Evolutionary conservation across 1,140 invertebrate genomes (phyloP), one percentile per base, ranked within the genome.

Genomic region (Marisa cornuarietis): DNA sequence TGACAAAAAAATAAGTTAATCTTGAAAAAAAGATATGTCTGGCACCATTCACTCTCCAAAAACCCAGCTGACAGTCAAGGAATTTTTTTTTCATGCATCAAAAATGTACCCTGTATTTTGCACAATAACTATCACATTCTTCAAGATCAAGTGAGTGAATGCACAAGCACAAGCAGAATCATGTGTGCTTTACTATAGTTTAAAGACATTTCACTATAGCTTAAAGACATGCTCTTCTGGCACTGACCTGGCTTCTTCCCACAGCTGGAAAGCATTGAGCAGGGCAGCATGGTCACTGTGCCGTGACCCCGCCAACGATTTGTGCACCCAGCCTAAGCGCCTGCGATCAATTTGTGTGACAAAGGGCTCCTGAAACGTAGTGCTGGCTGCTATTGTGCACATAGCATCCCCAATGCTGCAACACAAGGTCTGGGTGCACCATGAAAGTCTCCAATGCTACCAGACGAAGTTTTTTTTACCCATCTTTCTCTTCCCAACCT

Each of bases 251-350:
- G 95, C 95, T 66, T 95, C 93, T 85, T 97, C 95, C 96, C 96
- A 99, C 83, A 95, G 79, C 52, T 96, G 94, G 87, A 97, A 98
- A 26, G 96, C 97, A 84, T 97, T 96, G 13, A 99, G 92, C 93
- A 98, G 95, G 14, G 97, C 97, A 22, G 99, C 94, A 89, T 99
- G 98, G 91, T 99, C 98, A 26, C 97, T 98, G 87, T 93, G 95
- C 69, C 97, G 92, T 77, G 94, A 94, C 0, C 97, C 98, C 22
- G 95, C 95, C 81, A 99, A 75, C 72, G 81, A 88, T 85, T 87
- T 92, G 86, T 88, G 91, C 76, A 85, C 92, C 92, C 85, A 92
- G 72, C 80, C 89, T 77, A 88, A 87, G 24, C 84, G 88, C 52
- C 85, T 84, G 83, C 87, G 81, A 76, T 87, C 91, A 71, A 85